Conservation (phyloP, 2,113 vertebrate species). For the Beaufortia kweichowensis region DNA sequence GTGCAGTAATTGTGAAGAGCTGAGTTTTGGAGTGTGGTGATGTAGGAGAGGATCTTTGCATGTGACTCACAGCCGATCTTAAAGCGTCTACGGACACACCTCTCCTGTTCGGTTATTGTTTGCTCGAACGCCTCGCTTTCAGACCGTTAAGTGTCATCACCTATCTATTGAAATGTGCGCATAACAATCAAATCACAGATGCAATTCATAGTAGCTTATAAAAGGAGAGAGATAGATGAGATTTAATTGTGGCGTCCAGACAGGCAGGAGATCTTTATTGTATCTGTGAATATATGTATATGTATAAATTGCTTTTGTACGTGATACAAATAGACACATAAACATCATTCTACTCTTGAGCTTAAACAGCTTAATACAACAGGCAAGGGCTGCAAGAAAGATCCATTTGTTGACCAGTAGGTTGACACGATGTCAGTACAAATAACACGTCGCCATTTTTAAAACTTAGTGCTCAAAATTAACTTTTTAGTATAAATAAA, state of each 20-base stretch:
- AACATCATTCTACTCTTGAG: neutral
- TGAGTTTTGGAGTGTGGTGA: conserved; percentile 43
- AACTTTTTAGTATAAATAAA: too few species aligned
- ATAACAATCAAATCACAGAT: conserved; percentile 33
- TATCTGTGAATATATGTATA: neutral
- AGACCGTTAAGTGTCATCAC: conserved; percentile 31
- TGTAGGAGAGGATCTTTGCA: conserved; percentile 46
- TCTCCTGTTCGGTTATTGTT: conserved; percentile 27
- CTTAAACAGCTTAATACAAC: neutral
- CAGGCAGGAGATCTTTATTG: neutral
- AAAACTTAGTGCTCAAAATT: too few species aligned
- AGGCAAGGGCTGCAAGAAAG: neutral
- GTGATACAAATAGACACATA: conserved; percentile 7
- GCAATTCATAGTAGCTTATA: neutral
- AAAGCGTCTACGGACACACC: conserved; percentile 26
- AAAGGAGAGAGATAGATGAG: conserved; percentile 15
- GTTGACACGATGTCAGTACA: neutral
- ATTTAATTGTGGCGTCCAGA: neutral
- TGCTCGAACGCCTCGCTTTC: conserved; percentile 38
- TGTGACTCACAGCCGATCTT: conserved; percentile 44
- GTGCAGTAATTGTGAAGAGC: conserved; percentile 46
- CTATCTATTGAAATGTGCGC: conserved; percentile 28
- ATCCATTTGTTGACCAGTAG: too few species aligned
- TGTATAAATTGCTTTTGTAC: conserved; percentile 21
- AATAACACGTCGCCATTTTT: too few species aligned